Percentiles rank a stretch among this genome's conserved stretches.
Conservation (phyloP, 2,888 invertebrate genomes). For the Dione juno region DNA sequence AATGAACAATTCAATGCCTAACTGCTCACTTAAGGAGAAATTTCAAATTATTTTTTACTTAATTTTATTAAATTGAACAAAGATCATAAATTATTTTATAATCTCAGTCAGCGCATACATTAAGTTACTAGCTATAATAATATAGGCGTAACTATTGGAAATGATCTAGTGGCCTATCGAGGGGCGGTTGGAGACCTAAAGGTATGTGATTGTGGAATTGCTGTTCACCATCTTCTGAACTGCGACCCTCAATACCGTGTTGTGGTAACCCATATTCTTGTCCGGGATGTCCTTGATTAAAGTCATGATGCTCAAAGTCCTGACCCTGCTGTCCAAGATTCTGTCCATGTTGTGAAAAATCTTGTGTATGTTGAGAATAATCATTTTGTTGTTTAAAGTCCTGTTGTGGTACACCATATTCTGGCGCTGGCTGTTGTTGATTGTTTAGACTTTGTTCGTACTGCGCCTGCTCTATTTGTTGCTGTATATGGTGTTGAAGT, state of each 20-base stretch:
- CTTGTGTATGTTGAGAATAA: conserved; percentile 43
- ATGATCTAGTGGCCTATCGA: conserved; percentile 75
- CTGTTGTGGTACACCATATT: conserved; percentile 51
- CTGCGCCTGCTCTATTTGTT: conserved; percentile 69
- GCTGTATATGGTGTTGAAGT: conserved; percentile 71
- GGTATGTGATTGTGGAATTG: conserved; percentile 77
- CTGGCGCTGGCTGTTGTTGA: conserved; percentile 54
- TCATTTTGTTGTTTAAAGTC: conserved; percentile 45
- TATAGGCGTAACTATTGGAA: conserved; percentile 62
- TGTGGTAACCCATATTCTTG: conserved; percentile 68
- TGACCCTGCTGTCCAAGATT: conserved; percentile 49
- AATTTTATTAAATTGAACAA: not conserved
- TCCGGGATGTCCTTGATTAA: conserved; percentile 46
- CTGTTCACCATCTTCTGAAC: conserved; percentile 60
- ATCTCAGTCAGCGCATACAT: conserved; percentile 22
- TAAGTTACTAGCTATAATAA: conserved; percentile 43
- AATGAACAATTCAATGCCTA: conserved; percentile 30
- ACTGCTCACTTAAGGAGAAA: conserved; percentile 15
- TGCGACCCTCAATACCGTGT: conserved; percentile 69
- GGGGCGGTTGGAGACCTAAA: conserved; percentile 72
- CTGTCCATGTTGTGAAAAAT: conserved; percentile 47
- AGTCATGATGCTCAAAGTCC: conserved; percentile 49
- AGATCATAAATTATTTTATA: not conserved
- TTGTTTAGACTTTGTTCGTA: conserved; percentile 53
- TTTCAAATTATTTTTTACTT: not conserved